Conservation (phyloP, 2,888 invertebrate genomes). For the Polia nebulosa region DNA sequence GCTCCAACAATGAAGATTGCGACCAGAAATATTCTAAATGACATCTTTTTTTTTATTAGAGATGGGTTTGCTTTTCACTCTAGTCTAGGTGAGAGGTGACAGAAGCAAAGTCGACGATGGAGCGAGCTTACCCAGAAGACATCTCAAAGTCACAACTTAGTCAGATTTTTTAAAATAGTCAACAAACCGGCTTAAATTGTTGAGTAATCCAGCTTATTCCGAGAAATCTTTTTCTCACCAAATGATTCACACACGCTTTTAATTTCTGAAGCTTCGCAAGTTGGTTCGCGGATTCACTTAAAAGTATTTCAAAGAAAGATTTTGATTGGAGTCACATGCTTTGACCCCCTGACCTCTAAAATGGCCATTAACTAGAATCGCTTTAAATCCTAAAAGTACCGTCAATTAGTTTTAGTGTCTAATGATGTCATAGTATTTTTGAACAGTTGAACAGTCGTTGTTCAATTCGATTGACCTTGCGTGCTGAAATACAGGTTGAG, state of each 20-base stretch:
- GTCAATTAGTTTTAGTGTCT: slow-evolving; percentile 59
- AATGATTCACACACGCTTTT: slow-evolving; percentile 47
- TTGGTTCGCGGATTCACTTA: slow-evolving; percentile 1
- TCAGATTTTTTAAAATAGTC: slow-evolving; percentile 38
- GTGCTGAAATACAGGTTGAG: slow-evolving; percentile 71
- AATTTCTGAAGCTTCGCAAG: slow-evolving; percentile 2
- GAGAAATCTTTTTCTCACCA: slow-evolving; percentile 30
- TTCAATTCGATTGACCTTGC: slow-evolving; percentile 79
- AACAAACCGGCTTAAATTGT: slow-evolving; percentile 12
- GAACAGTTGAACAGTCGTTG: slow-evolving; percentile 51
- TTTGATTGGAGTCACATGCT: slow-evolving; percentile 45
- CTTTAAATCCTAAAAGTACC: slow-evolving; percentile 49
- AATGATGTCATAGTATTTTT: slow-evolving; percentile 75
- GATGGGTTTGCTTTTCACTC: too few species aligned
- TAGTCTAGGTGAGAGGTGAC: too few species aligned
- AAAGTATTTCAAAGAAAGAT: slow-evolving; percentile 11
- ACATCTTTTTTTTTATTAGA: too few species aligned
- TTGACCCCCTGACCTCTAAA: slow-evolving; percentile 19
- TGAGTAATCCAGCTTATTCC: slow-evolving; percentile 53
- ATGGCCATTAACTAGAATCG: slow-evolving; percentile 40
- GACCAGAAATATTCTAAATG: not conserved
- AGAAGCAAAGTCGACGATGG: too few species aligned
- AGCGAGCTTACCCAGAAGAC: too few species aligned
- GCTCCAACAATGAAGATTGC: too few species aligned
- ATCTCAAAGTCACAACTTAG: slow-evolving; percentile 6